These are phyloP conservation scores for Cenopis cana DNA, from an alignment of 2,888 invertebrate species.

Conservation along the genomic window DNA sequence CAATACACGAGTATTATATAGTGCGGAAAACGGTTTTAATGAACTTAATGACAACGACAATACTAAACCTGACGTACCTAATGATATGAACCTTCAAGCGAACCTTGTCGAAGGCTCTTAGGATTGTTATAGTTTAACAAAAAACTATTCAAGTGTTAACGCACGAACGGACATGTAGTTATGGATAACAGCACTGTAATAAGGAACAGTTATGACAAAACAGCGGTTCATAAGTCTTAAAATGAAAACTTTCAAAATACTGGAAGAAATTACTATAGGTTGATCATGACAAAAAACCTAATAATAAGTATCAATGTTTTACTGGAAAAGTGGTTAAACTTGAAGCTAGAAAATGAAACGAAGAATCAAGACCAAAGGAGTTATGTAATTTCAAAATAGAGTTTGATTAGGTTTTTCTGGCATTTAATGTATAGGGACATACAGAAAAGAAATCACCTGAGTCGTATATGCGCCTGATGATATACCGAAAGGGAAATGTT, in stretches of 20 bases:
- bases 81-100: constrained; percentile 35
- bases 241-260: constrained; percentile 10
- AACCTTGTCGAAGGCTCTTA: constrained; percentile 29
- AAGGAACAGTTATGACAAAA: constrained; percentile 22
- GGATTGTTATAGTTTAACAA: constrained; percentile 20
- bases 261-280: background rate
- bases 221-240: constrained; percentile 5
- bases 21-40: constrained; percentile 24
- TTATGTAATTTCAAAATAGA: too few relatives aligned
- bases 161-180: constrained; percentile 45
- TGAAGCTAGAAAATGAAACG: too few relatives aligned
- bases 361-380: too few relatives aligned
- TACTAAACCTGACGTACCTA: constrained; percentile 13
- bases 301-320: background rate
- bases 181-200: constrained; percentile 23
- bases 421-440: too few relatives aligned
- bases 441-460: too few relatives aligned
- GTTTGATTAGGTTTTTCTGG: too few relatives aligned
- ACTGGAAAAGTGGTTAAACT: background rate
- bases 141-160: constrained; percentile 41
- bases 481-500: too few relatives aligned
- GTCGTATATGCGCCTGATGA: too few relatives aligned
- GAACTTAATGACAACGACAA: constrained; percentile 13
- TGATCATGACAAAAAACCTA: background rate
- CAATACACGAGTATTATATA: constrained; percentile 2